Evolutionary conservation across 2,888 invertebrate genomes (phyloP).

Genomic region (Odontocolon sp.): DNA sequence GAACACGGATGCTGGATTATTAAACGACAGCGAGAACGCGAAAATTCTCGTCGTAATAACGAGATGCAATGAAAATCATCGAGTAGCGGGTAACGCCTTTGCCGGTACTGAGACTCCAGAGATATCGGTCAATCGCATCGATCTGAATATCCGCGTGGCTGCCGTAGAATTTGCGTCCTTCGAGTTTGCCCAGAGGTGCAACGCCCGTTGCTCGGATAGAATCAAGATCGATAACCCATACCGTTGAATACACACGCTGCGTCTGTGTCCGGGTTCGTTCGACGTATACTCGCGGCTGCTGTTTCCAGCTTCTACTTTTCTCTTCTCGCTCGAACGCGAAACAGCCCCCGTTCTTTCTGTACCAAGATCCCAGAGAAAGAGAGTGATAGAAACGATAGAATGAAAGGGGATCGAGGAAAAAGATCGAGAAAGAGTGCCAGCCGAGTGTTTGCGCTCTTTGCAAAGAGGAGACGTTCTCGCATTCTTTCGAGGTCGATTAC

Average conservation of each 20-base stretch:
- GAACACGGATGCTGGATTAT: background rate
- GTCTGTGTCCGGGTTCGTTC: conserved; percentile 28
- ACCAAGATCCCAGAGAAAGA: background rate
- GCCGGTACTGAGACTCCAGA: too few species aligned
- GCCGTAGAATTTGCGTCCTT: conserved; percentile 38
- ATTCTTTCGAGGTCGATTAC: conserved; percentile 70
- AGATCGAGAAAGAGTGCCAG: background rate
- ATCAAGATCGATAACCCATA: conserved; percentile 25
- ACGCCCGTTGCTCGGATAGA: background rate
- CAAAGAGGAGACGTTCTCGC: conserved; percentile 51
- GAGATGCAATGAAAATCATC: too few species aligned
- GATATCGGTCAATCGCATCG: background rate
- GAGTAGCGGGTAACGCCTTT: too few species aligned
- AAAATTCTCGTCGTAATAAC: background rate
- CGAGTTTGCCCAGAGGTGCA: background rate
- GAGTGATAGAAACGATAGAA: background rate
- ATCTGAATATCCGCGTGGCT: background rate
- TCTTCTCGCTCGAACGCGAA: background rate
- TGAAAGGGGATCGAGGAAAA: conserved; percentile 6
- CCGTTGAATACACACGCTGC: background rate
- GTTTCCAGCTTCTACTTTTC: conserved; percentile 4
- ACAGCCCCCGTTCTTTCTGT: background rate
- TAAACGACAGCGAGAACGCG: background rate
- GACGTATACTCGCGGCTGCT: conserved; percentile 1
- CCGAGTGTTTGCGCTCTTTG: conserved; percentile 21